A percentile compares a stretch with the other conserved stretches of the same genome.
These are phyloP conservation scores for Rhabdophis nuchalis DNA, from an alignment of 2,797 vertebrate genomes.

Conservation along the genomic window DNA sequence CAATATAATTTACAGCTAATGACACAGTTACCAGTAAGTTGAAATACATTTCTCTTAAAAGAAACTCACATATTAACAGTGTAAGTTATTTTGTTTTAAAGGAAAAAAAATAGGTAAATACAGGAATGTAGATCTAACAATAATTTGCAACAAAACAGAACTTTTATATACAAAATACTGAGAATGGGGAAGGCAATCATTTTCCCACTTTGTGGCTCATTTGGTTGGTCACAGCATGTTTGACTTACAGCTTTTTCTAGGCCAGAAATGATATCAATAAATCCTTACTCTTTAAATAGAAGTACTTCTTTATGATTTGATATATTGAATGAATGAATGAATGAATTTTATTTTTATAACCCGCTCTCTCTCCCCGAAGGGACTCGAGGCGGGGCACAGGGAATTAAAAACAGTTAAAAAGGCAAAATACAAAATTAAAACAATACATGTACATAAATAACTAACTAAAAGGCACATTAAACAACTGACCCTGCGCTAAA, in stretches of 20 bases:
- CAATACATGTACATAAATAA: too few relatives aligned
- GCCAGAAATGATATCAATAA: not conserved
- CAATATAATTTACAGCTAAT: not conserved
- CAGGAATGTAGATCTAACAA: not conserved
- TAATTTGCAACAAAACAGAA: not conserved
- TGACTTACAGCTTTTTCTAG: not conserved
- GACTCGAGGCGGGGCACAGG: too few relatives aligned
- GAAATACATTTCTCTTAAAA: not conserved
- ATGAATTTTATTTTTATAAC: too few relatives aligned
- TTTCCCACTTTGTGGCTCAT: not conserved
- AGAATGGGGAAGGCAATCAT: not conserved
- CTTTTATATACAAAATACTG: not conserved
- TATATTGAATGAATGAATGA: too few relatives aligned
- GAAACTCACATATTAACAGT: not conserved
- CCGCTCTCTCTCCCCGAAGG: too few relatives aligned
- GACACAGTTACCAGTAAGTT: not conserved
- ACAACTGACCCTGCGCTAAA: too few relatives aligned
- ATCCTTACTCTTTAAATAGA: not conserved
- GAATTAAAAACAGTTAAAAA: too few relatives aligned
- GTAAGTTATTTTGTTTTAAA: not conserved
- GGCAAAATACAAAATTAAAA: too few relatives aligned
- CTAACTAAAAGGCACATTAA: too few relatives aligned
- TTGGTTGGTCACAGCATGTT: not conserved
- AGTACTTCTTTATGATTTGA: not conserved
- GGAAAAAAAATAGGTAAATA: not conserved